Base-by-base conservation (phyloP, 1,140 invertebrate genomes). In the Charaxes varanes region DNA sequence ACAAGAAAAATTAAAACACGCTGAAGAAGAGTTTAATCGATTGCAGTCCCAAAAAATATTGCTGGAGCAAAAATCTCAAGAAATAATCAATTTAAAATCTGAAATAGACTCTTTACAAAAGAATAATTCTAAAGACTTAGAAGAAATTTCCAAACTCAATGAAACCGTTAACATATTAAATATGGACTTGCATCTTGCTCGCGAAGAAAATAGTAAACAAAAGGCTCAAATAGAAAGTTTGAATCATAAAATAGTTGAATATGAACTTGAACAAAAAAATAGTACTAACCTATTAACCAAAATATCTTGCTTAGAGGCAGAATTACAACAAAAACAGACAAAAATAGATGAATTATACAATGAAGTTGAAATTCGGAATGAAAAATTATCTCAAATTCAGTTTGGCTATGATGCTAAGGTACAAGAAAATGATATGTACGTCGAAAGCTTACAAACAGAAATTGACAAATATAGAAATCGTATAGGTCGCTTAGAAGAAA, bases 371-470 rank as follows among this genome's bases (percentile, higher is more conserved):
- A 53, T 59, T 35, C 34, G 72, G 6, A 63, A 74, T 23, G 57
- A 71, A 53, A 60, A 59, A 36, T 55, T 74, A 32, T 70, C 41
- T 23, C 73, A 82, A 53, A 49, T 70, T 30, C 67, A 73, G 40
- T 76, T 62, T 68, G 78, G 74, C 2, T 67, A 85, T 66, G 78
- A 90, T 33, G 88, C 88, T 2, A 93, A 92, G 71, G 62, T 93
- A 11, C 89, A 92, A 62, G 90, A 93, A 68, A 72, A 90, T 31
- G 90, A 92, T 53, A 85, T 90, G 5, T 90, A 90, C 48, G 89
- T 92, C 24, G 91, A 93, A 66, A 89, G 86, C 32, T 77, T 93
- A 24, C 89, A 93, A 53, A 74, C 84, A 8, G 90, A 93, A 50
- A 76, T 91, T n/a, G 68, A 65, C 0, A 89, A 89, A 38, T 88